Evolutionary conservation across 2,113 vertebrate genomes (phyloP).

Genomic region (Xerus inauris): DNA sequence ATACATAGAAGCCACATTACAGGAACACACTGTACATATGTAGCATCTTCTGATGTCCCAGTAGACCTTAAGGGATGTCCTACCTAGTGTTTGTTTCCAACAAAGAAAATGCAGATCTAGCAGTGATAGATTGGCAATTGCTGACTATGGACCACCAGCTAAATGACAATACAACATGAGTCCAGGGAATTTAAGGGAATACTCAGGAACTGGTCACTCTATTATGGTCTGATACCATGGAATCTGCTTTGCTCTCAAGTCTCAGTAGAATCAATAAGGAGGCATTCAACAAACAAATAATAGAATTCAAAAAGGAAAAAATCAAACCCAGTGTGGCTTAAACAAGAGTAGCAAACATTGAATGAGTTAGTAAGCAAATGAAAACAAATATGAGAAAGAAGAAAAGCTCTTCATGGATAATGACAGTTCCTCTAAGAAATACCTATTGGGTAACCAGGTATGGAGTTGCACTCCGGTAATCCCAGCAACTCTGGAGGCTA

Average conservation of each 20-base stretch:
- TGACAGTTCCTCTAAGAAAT: slow-evolving; percentile 79
- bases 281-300: slow-evolving; percentile 85
- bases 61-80: slow-evolving; percentile 84
- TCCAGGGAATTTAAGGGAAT: slow-evolving; percentile 30
- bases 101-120: slow-evolving; percentile 82
- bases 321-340: slow-evolving; percentile 62
- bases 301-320: slow-evolving; percentile 84
- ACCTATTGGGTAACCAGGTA: slow-evolving; percentile 67
- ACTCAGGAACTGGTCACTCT: slow-evolving; percentile 65
- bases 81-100: slow-evolving; percentile 85
- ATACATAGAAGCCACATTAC: slow-evolving; percentile 78
- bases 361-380: slow-evolving; percentile 81
- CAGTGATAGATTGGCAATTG: slow-evolving; percentile 83
- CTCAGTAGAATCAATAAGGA: slow-evolving; percentile 87
- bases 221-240: slow-evolving; percentile 17
- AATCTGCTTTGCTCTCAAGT: slow-evolving; percentile 51
- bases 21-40: slow-evolving; percentile 80
- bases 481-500: too few relatives aligned
- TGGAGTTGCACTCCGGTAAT: too few relatives aligned
- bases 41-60: slow-evolving; percentile 86
- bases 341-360: slow-evolving; percentile 82
- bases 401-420: slow-evolving; percentile 78
- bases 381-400: slow-evolving; percentile 81
- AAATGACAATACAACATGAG: slow-evolving; percentile 52
- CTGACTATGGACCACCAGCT: slow-evolving; percentile 83